Evolutionary conservation across 2,797 vertebrate genomes (phyloP), one percentile per base, ranked within the genome.

Genomic region (Hoplostethus mediterraneus): DNA sequence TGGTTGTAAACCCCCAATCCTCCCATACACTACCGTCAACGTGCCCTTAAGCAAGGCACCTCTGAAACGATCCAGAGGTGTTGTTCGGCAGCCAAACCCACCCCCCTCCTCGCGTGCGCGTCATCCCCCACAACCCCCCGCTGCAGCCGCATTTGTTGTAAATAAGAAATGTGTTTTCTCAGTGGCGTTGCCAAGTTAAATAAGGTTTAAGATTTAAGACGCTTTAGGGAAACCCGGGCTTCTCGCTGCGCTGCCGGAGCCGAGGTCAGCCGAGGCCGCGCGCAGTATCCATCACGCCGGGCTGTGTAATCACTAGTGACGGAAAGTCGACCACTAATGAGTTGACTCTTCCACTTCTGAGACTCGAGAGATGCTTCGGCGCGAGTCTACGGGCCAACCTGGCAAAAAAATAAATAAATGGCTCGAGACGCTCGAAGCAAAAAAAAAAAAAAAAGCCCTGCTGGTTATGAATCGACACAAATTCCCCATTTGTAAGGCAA

Each of bases 181-280:
- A 59, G 88, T 87, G 73, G 44, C 57, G 48, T 44, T 60, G 81
- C 89, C 80, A 53, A 67, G 61, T 71, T 82, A 84, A 89, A 89
- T 87, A 79, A 84, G 64, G 77, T 75, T 79, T 71, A 67, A 80
- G 79, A 87, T 89, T 84, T 83, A 90, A 75, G 79, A 84, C 75
- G 73, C 82, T 85, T 85, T 63, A 69, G 84, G 86, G 80, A 86
- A 84, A 71, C 73, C 79, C 66, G 61, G 9, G 21, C 21, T 70
- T 75, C 83, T 78, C 55, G 44, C 75, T 84, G 17, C 62, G 78
- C 65, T 49, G 77, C 75, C 65, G 69, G 73, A 67, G 52, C 71
- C 14, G 67, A 76, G 88, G 86, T 89, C 78, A 87, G 66, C 59
- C 33, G 56, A 89, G 87, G 84, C 69, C 77, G 56, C 51, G 5